Evolutionary conservation across 2,797 vertebrate genomes (phyloP).

Genomic region (Menidia menidia): DNA sequence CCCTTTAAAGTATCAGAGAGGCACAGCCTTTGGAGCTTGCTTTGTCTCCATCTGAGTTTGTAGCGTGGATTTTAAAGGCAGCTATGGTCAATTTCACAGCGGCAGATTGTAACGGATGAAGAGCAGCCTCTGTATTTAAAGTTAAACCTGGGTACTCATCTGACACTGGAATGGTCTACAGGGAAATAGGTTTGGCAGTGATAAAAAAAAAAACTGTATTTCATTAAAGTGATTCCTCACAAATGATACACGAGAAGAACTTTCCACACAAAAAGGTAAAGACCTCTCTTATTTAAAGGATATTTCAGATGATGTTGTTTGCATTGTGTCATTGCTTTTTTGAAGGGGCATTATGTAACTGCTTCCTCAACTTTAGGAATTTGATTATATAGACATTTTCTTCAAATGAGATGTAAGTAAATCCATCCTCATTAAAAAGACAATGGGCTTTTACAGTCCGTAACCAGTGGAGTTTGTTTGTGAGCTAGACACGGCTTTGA

Average conservation of each 20-base stretch:
- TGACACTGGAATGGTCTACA: slow-evolving; percentile 14
- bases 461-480: slow-evolving; percentile 11
- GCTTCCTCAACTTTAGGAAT: neutral
- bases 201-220: slow-evolving; percentile 13
- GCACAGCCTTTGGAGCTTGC: slow-evolving; percentile 10
- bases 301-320: neutral
- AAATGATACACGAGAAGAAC: neutral
- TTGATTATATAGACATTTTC: neutral
- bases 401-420: slow-evolving; percentile 14
- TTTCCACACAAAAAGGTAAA: slow-evolving; percentile 51
- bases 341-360: too few relatives aligned
- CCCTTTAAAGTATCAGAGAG: slow-evolving; percentile 61
- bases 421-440: neutral
- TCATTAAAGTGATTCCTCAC: slow-evolving; percentile 1
- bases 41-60: slow-evolving; percentile 7
- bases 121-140: neutral
- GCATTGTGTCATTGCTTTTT: neutral
- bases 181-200: neutral
- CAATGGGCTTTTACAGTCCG: neutral
- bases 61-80: slow-evolving; percentile 12
- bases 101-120: neutral
- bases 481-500: slow-evolving; percentile 44
- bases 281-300: neutral
- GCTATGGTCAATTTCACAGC: neutral
- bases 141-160: neutral